Evolutionary conservation across 2,888 invertebrate species (phyloP).

Genomic region (Tanypteryx hageni): DNA sequence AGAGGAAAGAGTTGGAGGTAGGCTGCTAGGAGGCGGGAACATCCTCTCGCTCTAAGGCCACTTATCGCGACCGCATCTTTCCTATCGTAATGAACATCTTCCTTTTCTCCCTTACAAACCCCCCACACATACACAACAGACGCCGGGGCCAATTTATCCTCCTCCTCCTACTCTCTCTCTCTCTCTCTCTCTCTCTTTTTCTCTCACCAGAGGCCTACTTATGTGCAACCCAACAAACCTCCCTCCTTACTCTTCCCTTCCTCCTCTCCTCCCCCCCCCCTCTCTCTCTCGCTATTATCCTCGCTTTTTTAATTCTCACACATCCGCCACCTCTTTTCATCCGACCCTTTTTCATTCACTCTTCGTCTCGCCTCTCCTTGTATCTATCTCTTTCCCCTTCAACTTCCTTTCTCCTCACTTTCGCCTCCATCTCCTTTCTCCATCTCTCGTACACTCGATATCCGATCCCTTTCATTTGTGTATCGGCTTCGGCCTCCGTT

Average conservation of each 20-base stretch:
- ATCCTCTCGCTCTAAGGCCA: neutral
- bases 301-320: neutral
- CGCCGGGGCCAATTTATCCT: neutral
- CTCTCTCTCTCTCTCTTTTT: neutral
- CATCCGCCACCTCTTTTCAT: neutral
- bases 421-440: too few relatives aligned
- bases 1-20: neutral
- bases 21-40: neutral
- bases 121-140: neutral
- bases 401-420: too few relatives aligned
- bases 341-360: neutral
- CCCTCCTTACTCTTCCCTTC: too few relatives aligned
- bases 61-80: constrained; percentile 10
- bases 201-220: neutral
- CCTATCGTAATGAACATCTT: constrained; percentile 51
- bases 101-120: neutral
- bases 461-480: too few relatives aligned
- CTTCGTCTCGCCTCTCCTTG: neutral
- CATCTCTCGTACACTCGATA: too few relatives aligned
- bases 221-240: neutral
- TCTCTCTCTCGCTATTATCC: neutral
- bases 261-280: neutral
- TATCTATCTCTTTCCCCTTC: too few relatives aligned
- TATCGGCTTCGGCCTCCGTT: too few relatives aligned
- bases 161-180: neutral